phyloP scores from a whole-genome alignment of 2,113 vertebrate species.

The Mesembrinibis cayennensis region DNA sequence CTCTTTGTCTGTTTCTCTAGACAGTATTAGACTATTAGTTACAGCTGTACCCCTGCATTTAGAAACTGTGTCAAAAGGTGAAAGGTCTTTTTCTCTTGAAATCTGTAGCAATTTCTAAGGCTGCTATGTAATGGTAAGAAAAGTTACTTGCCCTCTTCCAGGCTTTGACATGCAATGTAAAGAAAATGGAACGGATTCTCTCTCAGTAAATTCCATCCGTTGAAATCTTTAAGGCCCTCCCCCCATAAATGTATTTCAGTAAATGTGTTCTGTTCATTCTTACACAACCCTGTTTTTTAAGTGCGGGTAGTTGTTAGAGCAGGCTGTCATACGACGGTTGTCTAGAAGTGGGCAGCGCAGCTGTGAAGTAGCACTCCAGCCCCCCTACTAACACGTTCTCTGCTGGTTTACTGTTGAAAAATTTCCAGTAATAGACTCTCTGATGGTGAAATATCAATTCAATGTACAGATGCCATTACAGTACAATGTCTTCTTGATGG shows the following conservation, averaged over 20 bases:
- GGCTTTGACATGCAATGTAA: neutral
- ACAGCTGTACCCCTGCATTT: neutral
- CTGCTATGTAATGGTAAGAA: accelerated
- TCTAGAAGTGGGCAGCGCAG: neutral
- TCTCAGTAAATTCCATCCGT: neutral
- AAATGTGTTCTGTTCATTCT: neutral
- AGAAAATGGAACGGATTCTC: neutral
- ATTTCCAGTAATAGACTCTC: neutral
- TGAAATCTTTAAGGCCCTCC: neutral
- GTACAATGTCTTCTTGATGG: neutral
- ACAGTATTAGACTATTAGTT: neutral
- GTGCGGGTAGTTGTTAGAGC: neutral
- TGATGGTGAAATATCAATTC: neutral
- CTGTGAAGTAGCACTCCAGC: neutral
- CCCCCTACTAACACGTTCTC: neutral
- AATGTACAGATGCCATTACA: neutral
- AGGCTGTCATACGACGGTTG: neutral
- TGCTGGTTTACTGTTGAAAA: neutral
- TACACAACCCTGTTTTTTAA: neutral
- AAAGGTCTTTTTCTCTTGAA: neutral
- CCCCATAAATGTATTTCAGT: neutral
- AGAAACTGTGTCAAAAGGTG: neutral
- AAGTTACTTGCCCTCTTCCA: neutral
- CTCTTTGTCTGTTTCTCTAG: neutral
- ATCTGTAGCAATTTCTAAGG: neutral